phyloP scores from a whole-genome alignment of 2,797 vertebrate genomes.

The Dicrostonyx torquatus region DNA sequence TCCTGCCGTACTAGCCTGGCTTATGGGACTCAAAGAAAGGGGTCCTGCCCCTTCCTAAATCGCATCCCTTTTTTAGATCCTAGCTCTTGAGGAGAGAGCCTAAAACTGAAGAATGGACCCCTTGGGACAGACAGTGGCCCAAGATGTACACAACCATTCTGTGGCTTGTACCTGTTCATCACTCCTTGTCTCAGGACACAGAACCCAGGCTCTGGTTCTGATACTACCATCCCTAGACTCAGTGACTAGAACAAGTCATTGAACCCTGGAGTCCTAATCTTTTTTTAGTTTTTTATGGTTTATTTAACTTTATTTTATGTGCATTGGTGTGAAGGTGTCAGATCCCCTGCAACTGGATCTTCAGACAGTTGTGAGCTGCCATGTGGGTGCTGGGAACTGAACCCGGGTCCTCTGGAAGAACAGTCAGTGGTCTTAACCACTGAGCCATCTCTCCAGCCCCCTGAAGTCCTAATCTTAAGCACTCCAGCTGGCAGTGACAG shows the following conservation, averaged over 20 bases:
- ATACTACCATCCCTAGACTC: not conserved
- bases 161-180: rapidly evolving
- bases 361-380: too few species aligned
- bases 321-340: too few species aligned
- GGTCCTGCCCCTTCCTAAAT: not conserved
- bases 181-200: not conserved
- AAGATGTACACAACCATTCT: rapidly evolving
- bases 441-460: too few species aligned
- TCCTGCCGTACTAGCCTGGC: not conserved
- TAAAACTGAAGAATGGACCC: not conserved
- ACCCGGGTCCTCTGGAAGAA: too few species aligned
- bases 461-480: not conserved
- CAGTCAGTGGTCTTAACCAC: too few species aligned
- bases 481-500: not conserved
- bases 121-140: not conserved
- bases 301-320: too few species aligned
- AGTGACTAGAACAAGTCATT: not conserved
- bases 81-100: not conserved
- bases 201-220: not conserved
- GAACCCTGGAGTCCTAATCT: not conserved
- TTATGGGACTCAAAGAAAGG: not conserved
- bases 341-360: too few species aligned
- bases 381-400: too few species aligned
- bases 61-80: not conserved
- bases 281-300: too few species aligned